Percentiles rank a stretch among this genome's conserved stretches.
These are phyloP conservation scores for Belgica antarctica DNA, from an alignment of 2,888 invertebrate species.

Conservation along the genomic window DNA sequence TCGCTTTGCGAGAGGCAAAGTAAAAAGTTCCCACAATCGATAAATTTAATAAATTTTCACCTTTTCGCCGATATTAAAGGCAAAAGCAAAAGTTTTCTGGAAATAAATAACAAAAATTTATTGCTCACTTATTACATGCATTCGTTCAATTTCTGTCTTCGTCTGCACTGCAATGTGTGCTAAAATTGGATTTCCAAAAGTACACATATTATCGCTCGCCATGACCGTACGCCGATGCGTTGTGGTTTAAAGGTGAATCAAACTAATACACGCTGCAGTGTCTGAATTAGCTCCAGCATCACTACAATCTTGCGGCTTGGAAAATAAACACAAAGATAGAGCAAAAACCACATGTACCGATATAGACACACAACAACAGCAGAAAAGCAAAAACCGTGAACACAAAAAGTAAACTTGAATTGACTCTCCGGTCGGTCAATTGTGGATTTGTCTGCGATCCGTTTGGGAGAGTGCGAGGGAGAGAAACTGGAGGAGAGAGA, in stretches of 20 bases:
- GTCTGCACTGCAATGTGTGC: not conserved
- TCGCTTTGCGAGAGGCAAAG: not conserved
- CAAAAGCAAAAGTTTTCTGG: not conserved
- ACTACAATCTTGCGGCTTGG: not conserved
- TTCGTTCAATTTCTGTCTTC: not conserved
- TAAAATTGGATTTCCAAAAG: not conserved
- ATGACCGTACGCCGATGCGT: not conserved
- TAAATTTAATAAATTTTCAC: conserved; percentile 10
- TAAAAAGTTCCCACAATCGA: not conserved
- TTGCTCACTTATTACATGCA: not conserved
- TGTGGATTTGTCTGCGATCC: not conserved
- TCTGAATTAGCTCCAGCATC: not conserved
- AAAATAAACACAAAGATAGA: not conserved
- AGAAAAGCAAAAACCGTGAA: not conserved
- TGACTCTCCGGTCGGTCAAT: conserved; percentile 25
- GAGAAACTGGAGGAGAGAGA: not conserved
- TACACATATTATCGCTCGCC: not conserved
- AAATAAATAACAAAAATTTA: conserved; percentile 13
- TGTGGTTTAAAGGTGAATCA: conserved; percentile 3
- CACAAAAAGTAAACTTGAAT: not conserved
- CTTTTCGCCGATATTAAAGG: conserved; percentile 4
- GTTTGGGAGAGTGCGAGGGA: not conserved
- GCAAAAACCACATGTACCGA: not conserved
- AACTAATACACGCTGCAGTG: not conserved
- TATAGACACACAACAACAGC: not conserved